Evolutionary conservation across 92 coral and sea anemone species (phyloP), one percentile per base, ranked within the genome.

Genomic region (Epizoanthus scotinus): DNA sequence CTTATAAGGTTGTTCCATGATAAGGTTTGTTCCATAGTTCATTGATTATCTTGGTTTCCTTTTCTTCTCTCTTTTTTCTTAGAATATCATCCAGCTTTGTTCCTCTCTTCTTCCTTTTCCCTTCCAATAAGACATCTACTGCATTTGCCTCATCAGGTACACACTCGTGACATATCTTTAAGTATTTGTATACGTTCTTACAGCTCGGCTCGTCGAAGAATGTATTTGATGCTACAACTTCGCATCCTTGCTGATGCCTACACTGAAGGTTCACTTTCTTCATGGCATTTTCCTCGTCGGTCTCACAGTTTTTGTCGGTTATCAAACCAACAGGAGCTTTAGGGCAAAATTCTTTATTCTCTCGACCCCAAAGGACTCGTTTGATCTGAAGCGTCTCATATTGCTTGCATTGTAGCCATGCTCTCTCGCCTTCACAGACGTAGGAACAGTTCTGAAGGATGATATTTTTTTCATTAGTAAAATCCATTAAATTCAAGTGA

Each of bases 291-390:
- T 96, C 98, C 65, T 90, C 86, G 49, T 96, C 94, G 0, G 98
- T 90, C 66, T 93, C 98, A 55, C 99, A 96, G 3, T 84, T 81
- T 31, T 84, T 91, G 79, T 89, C 98, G 15, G 86, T 84, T n/a
- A 89, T 90, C 22, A 96, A 93, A 29, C 99, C 99, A 0, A 84
- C 83, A 1, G 99, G 99, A 22, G 97, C 87, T 34, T 87, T 77
- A 8, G 91, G 91, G 60, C 99, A 96, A 71, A 96, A 87, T 78
- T 82, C 86, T 78, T 96, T 92, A 82, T 96, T 95, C 59, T 96
- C 99, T 56, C 99, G 89, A 10, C 99, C 99, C 99, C 99, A 96
- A 72, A 93, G 85, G 18, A 91, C 99, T 19, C 98, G 91, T 74
- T 96, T 96, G 25, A 96, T 47, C 53, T 92, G 91, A 56, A 96